Percentiles rank a stretch among this genome's conserved stretches.
Evolutionary conservation across 1,140 invertebrate genomes (phyloP).

Genomic region (Atta cephalotes): DNA sequence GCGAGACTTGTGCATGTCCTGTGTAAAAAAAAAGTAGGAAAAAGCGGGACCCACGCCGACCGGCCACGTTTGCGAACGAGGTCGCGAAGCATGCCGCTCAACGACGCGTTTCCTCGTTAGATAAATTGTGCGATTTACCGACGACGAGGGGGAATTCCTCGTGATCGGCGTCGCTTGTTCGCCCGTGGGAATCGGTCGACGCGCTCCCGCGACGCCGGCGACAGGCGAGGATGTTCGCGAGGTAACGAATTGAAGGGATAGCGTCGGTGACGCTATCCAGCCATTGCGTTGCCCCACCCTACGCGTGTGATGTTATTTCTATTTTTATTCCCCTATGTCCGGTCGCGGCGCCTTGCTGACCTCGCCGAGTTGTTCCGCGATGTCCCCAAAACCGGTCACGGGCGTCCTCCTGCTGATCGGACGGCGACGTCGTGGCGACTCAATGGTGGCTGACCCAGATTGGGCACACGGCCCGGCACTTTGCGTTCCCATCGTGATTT

Average conservation of each 20-base stretch:
- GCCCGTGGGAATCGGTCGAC: not conserved
- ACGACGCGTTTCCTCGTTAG: slow-evolving; percentile 70
- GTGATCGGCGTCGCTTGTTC: not conserved
- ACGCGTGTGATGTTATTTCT: slow-evolving; percentile 67
- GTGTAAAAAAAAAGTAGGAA: too few species aligned
- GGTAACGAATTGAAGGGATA: slow-evolving; percentile 58
- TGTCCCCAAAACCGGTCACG: not conserved
- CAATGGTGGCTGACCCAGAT: slow-evolving; percentile 56
- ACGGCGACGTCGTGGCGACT: not conserved
- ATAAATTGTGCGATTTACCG: slow-evolving; percentile 42
- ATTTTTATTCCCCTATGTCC: slow-evolving; percentile 47
- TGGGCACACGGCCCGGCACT: not conserved
- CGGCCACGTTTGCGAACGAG: slow-evolving; percentile 48
- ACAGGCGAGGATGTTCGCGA: not conserved
- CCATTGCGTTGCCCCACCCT: slow-evolving; percentile 79
- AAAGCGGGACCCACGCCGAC: slow-evolving; percentile 21
- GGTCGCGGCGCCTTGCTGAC: not conserved
- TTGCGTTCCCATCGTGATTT: not conserved
- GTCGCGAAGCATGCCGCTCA: slow-evolving; percentile 41
- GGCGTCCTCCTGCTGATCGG: not conserved
- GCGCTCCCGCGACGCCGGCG: too few species aligned
- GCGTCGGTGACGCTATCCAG: slow-evolving; percentile 79
- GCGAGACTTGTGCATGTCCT: too few species aligned
- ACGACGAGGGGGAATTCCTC: not conserved
- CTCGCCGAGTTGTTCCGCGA: not conserved